Percentiles rank a stretch among this genome's conserved stretches.
Evolutionary conservation across 37 sponge, comb jelly and placozoan species (phyloP).

Genomic region (Spongilla lacustris): DNA sequence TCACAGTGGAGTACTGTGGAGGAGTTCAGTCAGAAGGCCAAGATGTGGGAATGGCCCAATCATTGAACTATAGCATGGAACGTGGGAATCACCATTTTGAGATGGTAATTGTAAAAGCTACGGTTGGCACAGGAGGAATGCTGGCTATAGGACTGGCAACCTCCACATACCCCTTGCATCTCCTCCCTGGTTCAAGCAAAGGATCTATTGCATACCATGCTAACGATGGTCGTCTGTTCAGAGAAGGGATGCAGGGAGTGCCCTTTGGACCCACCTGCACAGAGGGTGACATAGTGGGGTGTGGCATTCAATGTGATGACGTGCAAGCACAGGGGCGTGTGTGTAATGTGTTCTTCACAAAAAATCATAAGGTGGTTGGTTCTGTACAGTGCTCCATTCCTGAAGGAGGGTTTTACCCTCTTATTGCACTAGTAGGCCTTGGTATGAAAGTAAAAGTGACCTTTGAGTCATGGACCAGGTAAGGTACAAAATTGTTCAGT

Average conservation of each 20-base stretch:
- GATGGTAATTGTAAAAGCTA: slow-evolving; percentile 59
- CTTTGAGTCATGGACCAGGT: slow-evolving; percentile 70
- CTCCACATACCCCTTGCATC: slow-evolving; percentile 59
- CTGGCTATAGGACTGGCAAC: slow-evolving; percentile 80
- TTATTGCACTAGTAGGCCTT: slow-evolving; percentile 78
- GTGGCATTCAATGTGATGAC: slow-evolving; percentile 66
- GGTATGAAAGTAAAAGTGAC: slow-evolving; percentile 60
- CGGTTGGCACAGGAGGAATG: slow-evolving; percentile 66
- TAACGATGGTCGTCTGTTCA: slow-evolving; percentile 73
- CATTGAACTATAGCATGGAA: slow-evolving; percentile 27
- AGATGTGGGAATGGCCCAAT: slow-evolving; percentile 78
- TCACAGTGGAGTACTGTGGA: slow-evolving; percentile 68
- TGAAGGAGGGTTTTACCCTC: slow-evolving; percentile 80
- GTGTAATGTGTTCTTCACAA: slow-evolving; percentile 75
- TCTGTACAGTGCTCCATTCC: slow-evolving; percentile 66
- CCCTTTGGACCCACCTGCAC: slow-evolving; percentile 74
- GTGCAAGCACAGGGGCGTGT: not conserved
- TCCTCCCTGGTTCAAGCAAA: slow-evolving; percentile 79
- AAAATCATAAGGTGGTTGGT: slow-evolving; percentile 79
- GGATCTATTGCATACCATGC: slow-evolving; percentile 84
- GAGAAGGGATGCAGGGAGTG: slow-evolving; percentile 56
- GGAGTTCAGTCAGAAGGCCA: slow-evolving; percentile 26
- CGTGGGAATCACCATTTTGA: slow-evolving; percentile 80
- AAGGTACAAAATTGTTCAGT: not conserved
- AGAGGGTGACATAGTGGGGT: slow-evolving; percentile 75